Base-by-base conservation (phyloP, 2,797 vertebrate species). In the Xiphophorus birchmanni region DNA sequence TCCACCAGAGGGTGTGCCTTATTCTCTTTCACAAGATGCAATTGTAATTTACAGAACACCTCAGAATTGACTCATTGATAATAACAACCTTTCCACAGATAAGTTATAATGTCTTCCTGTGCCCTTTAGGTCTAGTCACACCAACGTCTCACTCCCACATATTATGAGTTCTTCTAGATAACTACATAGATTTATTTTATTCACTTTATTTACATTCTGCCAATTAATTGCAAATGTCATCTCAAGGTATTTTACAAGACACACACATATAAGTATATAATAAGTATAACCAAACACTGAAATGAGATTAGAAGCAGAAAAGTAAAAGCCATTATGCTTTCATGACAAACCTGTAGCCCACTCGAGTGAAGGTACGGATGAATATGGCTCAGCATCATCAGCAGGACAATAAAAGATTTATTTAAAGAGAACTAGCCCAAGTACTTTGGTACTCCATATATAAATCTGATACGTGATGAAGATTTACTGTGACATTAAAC, bases 1-100 rank as follows among this genome's bases (percentile, higher is more conserved):
- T 88, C 58, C 81, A 84, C 47, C 75, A 74, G 40, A 40, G 86
- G 42, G 80, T 47, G n/a, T 35, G 40, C 8, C 44, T 60, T 44
- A 29, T 29, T 60, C 58, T 47, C n/a, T 48, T 76, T 48, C 29
- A 48, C 26, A 65, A 65, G 15, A 65, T 26, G 42, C 75, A 65
- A 4, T 72, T 72, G 26, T 47, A 45, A 6, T 45, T 45, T 72
- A 29, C 26, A 47, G 44, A 72, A 72, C 35, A 67, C 35, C 18
- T 23, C 10, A 42, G 35, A 42, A 40, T 37, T 12, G 37, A 42
- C 65, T 69, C 23, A 40, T 11, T 26, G 40, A 44, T 26, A 71
- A 45, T 45, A 71, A 26, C 11, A 6, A 11, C 67, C n/a, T 71
- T 44, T n/a, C 21, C 26, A n/a, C 23, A 44, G 40, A 71, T 44